A percentile compares a stretch with the other conserved stretches of the same genome.
Evolutionary conservation across 1,140 invertebrate species (phyloP).

Genomic region (Camponotus vicinus): DNA sequence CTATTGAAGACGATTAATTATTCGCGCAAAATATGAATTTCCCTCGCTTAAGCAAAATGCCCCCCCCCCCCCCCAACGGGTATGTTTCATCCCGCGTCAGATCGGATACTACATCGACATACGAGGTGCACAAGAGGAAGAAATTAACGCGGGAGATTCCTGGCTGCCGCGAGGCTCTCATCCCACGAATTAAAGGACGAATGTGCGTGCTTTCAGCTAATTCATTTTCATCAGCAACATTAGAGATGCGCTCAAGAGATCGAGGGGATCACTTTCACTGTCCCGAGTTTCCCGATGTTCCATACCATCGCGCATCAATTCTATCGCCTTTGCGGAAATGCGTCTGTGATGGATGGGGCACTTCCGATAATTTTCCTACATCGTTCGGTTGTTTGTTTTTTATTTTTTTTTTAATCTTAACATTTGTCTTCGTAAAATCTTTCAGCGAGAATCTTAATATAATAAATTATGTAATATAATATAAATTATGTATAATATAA

Average conservation of each 20-base stretch:
- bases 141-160: slow-evolving; percentile 7
- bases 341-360: background rate
- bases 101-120: too few species aligned
- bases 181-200: slow-evolving; percentile 24
- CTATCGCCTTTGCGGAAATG: slow-evolving; percentile 16
- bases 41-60: background rate
- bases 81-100: too few species aligned
- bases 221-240: slow-evolving; percentile 55
- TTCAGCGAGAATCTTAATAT: too few species aligned
- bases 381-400: background rate
- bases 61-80: background rate
- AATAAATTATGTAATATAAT: too few species aligned
- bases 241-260: slow-evolving; percentile 6
- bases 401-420: too few species aligned
- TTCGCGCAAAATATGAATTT: background rate
- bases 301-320: slow-evolving; percentile 24
- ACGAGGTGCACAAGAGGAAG: background rate
- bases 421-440: too few species aligned
- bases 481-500: too few species aligned
- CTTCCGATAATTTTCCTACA: too few species aligned
- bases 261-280: slow-evolving; percentile 54
- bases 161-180: background rate
- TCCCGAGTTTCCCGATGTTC: slow-evolving; percentile 21
- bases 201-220: slow-evolving; percentile 25
- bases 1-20: slow-evolving; percentile 2